These are phyloP conservation scores for Triops longicaudatus DNA, from an alignment of 1,140 invertebrate species.

Conservation along the genomic window DNA sequence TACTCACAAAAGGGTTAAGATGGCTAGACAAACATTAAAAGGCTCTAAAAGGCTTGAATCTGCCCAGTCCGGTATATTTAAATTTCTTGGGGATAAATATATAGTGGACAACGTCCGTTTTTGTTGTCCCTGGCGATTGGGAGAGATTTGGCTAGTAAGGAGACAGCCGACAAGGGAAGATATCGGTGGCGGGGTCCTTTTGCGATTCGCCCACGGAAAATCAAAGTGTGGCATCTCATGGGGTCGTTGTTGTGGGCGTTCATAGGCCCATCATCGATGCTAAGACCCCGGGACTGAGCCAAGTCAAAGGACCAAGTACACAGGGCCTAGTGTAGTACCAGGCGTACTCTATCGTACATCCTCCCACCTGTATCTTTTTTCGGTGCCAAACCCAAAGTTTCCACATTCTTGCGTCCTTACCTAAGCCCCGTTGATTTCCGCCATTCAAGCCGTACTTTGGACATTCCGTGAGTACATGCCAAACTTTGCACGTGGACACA, in stretches of 20 bases:
- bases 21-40: too few relatives aligned
- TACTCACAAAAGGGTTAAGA: too few relatives aligned
- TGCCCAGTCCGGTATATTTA: too few relatives aligned
- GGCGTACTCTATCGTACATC: not conserved
- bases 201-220: slow-evolving; percentile 14
- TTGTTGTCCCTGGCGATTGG: not conserved
- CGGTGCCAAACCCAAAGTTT: not conserved
- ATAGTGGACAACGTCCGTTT: too few relatives aligned
- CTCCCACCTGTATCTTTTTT: not conserved
- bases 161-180: not conserved
- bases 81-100: too few relatives aligned
- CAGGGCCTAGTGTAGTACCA: not conserved
- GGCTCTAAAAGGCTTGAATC: too few relatives aligned
- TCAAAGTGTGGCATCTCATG: slow-evolving; percentile 3
- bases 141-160: not conserved
- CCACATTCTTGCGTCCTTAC: not conserved
- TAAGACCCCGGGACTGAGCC: not conserved
- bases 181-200: not conserved
- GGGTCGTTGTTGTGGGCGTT: not conserved
- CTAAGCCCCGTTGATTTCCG: too few relatives aligned
- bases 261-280: slow-evolving; percentile 1
- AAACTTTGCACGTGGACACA: not conserved
- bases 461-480: not conserved
- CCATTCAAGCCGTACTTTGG: not conserved
- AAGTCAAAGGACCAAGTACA: slow-evolving; percentile 2